Base-by-base conservation (phyloP, 2,113 vertebrate genomes). In the Brienomyrus brachyistius region DNA sequence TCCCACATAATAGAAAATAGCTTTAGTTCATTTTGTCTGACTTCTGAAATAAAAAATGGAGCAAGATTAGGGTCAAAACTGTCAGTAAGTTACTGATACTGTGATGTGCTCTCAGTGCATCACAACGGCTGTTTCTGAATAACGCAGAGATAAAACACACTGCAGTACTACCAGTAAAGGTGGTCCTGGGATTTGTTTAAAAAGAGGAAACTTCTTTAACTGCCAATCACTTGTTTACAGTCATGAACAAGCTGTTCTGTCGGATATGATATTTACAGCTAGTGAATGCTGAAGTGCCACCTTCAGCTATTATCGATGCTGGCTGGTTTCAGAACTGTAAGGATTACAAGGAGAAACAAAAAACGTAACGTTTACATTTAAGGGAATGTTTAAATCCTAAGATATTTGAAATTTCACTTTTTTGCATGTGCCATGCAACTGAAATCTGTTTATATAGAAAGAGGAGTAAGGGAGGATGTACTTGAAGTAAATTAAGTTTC, bases 361-460 rank as follows among this genome's bases (percentile, higher is more conserved):
- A 52, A 45, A 21, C 80, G 8, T 48, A 90, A 90, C 56, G 92
- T 93, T 92, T 93, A 93, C 92, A 92, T 92, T 80, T 91, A 51
- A 70, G 90, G 17, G 51, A 88, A 90, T 91, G 91, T 93, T 91
- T 93, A 92, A 89, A 93, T 84, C 59, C 43, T 86, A 74, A 85
- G 48, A 80, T 56, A 56, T 87, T 87, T 87, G 86, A 91, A 90
- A 90, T 86, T 52, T 84, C 15, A 13, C 74, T 91, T 35, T 90
- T 54, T 87, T 88, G 21, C 47, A 93, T 94, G 93, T 94, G 93
- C 93, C 92, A 90, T 8, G 59, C 82, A 50, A 27, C 48, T n/a
- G 48, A 85, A 43, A 90, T 23, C 19, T 27, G 11, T 89, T 62
- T 77, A 62, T 70, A 45, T 66, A 8, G 21, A 43, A 70, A 31